Percentiles rank a stretch among this genome's conserved stretches.
Conservation (phyloP, 2,888 invertebrate species). For the Limnephilus auricula region DNA sequence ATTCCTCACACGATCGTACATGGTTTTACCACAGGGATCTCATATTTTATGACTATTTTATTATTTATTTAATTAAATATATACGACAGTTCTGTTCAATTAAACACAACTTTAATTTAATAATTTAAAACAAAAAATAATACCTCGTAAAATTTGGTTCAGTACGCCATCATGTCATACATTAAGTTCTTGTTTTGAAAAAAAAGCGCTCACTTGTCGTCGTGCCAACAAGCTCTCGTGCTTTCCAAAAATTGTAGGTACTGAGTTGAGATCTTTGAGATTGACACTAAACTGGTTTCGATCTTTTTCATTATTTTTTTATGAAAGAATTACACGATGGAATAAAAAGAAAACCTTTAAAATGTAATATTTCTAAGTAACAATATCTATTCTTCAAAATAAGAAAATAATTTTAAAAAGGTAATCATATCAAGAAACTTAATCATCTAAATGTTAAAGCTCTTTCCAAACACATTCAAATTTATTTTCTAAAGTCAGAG, state of each 20-base stretch:
- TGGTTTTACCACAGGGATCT: too few species aligned
- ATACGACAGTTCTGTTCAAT: not conserved
- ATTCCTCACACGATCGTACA: too few species aligned
- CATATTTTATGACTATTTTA: not conserved
- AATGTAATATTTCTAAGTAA: too few species aligned
- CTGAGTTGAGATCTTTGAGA: not conserved
- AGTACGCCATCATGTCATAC: not conserved
- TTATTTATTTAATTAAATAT: not conserved
- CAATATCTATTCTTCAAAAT: too few species aligned
- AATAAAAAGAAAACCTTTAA: not conserved
- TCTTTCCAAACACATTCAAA: too few species aligned
- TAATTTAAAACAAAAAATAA: not conserved
- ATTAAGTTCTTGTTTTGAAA: conserved; percentile 11
- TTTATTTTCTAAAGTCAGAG: too few species aligned
- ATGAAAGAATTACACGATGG: not conserved
- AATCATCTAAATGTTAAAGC: too few species aligned
- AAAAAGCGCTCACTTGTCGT: conserved; percentile 40
- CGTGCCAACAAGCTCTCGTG: conserved; percentile 37
- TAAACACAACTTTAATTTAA: not conserved
- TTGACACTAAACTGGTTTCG: not conserved
- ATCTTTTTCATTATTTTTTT: not conserved
- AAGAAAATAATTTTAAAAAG: too few species aligned
- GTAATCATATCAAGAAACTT: too few species aligned
- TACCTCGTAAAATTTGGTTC: not conserved
- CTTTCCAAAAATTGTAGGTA: not conserved